These are phyloP conservation scores for Pseudococcus viburni DNA, from an alignment of 2,888 invertebrate genomes.

Conservation along the genomic window DNA sequence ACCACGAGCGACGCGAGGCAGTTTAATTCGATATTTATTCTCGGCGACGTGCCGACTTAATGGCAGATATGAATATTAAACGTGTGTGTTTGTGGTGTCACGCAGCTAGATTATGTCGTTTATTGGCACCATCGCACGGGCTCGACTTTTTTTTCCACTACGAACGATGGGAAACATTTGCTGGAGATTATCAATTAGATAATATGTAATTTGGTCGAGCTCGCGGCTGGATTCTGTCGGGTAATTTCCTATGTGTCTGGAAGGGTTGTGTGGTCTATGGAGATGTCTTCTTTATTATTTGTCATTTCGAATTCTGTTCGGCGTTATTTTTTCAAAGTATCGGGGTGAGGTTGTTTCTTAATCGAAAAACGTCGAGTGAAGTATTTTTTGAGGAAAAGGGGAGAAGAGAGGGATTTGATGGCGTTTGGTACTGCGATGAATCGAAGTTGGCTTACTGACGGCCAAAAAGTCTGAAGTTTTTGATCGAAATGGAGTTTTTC, in stretches of 20 bases:
- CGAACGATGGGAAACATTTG: slow-evolving; percentile 3
- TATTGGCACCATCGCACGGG: slow-evolving; percentile 7
- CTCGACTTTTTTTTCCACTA: not conserved
- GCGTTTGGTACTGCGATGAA: no score
- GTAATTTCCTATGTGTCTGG: not conserved
- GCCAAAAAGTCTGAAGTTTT: no score
- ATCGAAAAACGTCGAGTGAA: no score
- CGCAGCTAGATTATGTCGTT: slow-evolving; percentile 45
- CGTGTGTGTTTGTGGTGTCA: slow-evolving; percentile 15
- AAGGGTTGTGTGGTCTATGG: slow-evolving; percentile 35
- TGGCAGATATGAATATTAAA: slow-evolving; percentile 27
- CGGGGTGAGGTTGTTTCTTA: no score
- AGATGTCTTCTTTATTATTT: not conserved
- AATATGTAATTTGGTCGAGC: slow-evolving; percentile 8
- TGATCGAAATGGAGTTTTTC: no score
- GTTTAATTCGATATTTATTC: slow-evolving; percentile 44
- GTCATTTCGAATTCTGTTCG: not conserved
- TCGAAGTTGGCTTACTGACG: no score
- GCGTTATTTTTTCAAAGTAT: no score
- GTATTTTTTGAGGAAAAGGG: no score
- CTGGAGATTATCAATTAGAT: slow-evolving; percentile 45
- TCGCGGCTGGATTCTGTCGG: not conserved
- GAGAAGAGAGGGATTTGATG: no score
- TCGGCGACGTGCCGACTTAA: slow-evolving; percentile 27
- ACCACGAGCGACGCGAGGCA: not conserved